Conservation (phyloP, 1,140 invertebrate species). For the Drosophila sp. region DNA sequence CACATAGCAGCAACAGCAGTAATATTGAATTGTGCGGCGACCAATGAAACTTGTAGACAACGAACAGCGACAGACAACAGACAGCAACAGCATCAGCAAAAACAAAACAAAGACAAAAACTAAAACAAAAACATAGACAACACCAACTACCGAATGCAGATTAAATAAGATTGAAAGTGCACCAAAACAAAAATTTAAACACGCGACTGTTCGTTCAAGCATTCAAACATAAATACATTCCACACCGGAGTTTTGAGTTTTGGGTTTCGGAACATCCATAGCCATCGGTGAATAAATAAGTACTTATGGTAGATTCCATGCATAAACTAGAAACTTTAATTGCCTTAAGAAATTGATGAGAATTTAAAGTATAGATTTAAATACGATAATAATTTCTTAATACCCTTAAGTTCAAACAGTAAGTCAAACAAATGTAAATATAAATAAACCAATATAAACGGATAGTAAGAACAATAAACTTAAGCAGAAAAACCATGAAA, state of each 20-base stretch:
- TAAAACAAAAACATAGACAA: too few relatives aligned
- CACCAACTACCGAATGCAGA: constrained; percentile 8
- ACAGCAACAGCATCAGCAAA: background rate
- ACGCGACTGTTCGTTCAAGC: constrained; percentile 1
- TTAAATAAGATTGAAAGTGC: constrained; percentile 41
- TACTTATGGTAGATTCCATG: too few relatives aligned
- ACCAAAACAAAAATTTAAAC: constrained; percentile 33
- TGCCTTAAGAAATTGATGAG: too few relatives aligned
- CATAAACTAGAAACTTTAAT: too few relatives aligned
- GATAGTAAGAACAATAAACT: too few relatives aligned
- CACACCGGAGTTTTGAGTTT: constrained; percentile 4
- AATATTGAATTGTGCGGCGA: constrained; percentile 44
- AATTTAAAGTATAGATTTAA: background rate
- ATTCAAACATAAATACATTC: background rate
- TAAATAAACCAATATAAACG: too few relatives aligned
- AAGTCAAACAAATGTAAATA: too few relatives aligned
- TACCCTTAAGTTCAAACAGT: too few relatives aligned
- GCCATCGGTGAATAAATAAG: background rate
- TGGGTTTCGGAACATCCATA: background rate
- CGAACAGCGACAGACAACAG: constrained; percentile 7
- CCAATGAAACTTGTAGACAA: constrained; percentile 43
- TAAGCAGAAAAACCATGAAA: too few relatives aligned
- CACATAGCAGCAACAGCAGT: constrained; percentile 29
- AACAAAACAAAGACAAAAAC: too few relatives aligned
- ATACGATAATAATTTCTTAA: too few relatives aligned